These are phyloP conservation scores for Thereva nobilitata DNA, from an alignment of 2,888 invertebrate species.

Conservation along the genomic window DNA sequence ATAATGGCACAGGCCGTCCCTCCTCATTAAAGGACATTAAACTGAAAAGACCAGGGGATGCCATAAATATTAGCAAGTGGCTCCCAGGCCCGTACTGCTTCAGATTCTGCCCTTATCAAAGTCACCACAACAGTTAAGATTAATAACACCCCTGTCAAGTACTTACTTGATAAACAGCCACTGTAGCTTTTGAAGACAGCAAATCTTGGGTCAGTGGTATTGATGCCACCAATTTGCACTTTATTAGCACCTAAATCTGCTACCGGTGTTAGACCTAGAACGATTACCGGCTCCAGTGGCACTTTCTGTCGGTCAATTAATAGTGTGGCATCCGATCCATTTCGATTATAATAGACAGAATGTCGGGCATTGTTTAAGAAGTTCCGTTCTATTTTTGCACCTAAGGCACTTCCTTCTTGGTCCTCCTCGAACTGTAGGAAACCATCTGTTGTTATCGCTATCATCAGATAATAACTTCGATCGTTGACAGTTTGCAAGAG, in stretches of 20 bases:
- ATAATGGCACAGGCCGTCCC: conserved; percentile 37
- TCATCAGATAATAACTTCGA: conserved; percentile 80
- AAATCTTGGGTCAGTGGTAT: conserved; percentile 80
- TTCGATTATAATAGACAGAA: conserved; percentile 72
- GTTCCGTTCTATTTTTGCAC: conserved; percentile 76
- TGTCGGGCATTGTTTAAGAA: conserved; percentile 80
- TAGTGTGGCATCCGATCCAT: conserved; percentile 71
- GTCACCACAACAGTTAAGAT: conserved; percentile 25
- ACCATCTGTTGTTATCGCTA: conserved; percentile 82
- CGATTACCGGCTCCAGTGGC: conserved; percentile 69
- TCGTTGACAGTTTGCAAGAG: conserved; percentile 82
- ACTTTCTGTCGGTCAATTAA: conserved; percentile 78
- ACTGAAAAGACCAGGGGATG: conserved; percentile 17
- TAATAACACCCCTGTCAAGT: conserved; percentile 34
- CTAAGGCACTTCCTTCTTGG: conserved; percentile 70
- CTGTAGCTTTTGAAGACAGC: conserved; percentile 84
- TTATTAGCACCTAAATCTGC: conserved; percentile 74
- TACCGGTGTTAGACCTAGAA: conserved; percentile 71
- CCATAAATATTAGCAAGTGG: conserved; percentile 32
- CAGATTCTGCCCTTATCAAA: conserved; percentile 26
- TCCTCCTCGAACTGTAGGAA: conserved; percentile 85
- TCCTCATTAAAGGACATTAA: conserved; percentile 37
- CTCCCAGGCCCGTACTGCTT: neutral
- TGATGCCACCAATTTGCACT: conserved; percentile 84
- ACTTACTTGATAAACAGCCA: conserved; percentile 87